Base-by-base conservation (phyloP, 2,113 vertebrate genomes). In the Urocolius indicus region DNA sequence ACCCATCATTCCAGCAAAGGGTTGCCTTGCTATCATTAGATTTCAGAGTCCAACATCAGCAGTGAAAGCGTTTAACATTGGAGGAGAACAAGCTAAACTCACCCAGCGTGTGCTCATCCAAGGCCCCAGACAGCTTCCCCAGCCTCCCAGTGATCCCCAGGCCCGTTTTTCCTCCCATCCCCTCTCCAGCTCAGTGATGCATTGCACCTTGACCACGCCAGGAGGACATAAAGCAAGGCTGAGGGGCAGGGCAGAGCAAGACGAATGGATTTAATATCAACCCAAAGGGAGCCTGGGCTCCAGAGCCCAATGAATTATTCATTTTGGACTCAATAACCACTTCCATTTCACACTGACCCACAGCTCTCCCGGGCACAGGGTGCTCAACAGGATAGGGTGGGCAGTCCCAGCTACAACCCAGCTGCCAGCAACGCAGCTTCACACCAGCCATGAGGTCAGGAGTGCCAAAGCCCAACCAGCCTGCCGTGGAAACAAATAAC, bases 181-280 rank as follows among this genome's bases (percentile, higher is more conserved):
- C 51, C 38, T 71, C 69, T n/a, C 69, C 75, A 8, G 84, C 36
- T 30, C 2, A 2, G 21, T 77, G 89, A 93, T 91, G 75, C 79
- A 90, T 26, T 36, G 76, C 68, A 69, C 87, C 93, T 73, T 89
- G 94, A 89, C 93, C 94, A 63, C 2, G 5, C 48, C 4, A 46
- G 82, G 72, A 94, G 85, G 78, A 84, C 23, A 8, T 59, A 94
- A 91, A 94, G 72, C 74, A 87, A 20, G 38, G 83, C 90, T 65
- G 61, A 86, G 75, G 91, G 83, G 54, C 2, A 0, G 68, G 63
- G 75, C 78, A 77, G 51, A 85, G 65, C 61, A 91, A 97, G 93
- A 96, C 11, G 0, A 84, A 96, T 96, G 89, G 73, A 65, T 95
- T 95, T 95, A 95, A 95, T 94, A 95, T 93, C 92, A 80, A 61